Percentiles rank a stretch among this genome's conserved stretches.
phyloP scores from a whole-genome alignment of 2,888 invertebrate species.

The Sesia apiformis region DNA sequence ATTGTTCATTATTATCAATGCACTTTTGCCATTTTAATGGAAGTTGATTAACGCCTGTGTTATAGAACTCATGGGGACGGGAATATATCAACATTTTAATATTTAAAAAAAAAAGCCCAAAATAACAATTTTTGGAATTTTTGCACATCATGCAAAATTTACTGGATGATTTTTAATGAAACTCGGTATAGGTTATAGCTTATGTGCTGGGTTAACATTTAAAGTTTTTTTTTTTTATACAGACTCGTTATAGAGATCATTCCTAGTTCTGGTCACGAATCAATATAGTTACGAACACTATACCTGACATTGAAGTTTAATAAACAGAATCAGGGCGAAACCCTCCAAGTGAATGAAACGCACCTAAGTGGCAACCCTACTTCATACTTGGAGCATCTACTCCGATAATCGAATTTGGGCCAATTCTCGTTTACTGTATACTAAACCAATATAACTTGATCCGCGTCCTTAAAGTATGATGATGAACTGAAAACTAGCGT shows the following conservation, averaged over 20 bases:
- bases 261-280: background rate
- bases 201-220: too few relatives aligned
- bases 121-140: too few relatives aligned
- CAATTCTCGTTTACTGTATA: constrained; percentile 33
- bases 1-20: too few relatives aligned
- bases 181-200: too few relatives aligned
- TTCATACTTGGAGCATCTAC: constrained; percentile 36
- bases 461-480: constrained; percentile 5
- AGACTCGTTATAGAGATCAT: background rate
- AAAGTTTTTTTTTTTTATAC: too few relatives aligned
- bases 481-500: background rate
- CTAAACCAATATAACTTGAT: constrained; percentile 17
- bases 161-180: too few relatives aligned
- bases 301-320: constrained; percentile 27
- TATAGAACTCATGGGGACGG: too few relatives aligned
- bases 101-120: too few relatives aligned
- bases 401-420: constrained; percentile 58
- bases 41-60: too few relatives aligned
- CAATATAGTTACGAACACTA: background rate
- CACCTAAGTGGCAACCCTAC: constrained; percentile 30
- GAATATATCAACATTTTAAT: too few relatives aligned
- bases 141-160: too few relatives aligned
- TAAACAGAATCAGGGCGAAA: constrained; percentile 29
- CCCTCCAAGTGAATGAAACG: constrained; percentile 28
- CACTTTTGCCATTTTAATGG: too few relatives aligned